Base-by-base conservation (phyloP, 2,888 invertebrate genomes). In the Mythimna lalbum region DNA sequence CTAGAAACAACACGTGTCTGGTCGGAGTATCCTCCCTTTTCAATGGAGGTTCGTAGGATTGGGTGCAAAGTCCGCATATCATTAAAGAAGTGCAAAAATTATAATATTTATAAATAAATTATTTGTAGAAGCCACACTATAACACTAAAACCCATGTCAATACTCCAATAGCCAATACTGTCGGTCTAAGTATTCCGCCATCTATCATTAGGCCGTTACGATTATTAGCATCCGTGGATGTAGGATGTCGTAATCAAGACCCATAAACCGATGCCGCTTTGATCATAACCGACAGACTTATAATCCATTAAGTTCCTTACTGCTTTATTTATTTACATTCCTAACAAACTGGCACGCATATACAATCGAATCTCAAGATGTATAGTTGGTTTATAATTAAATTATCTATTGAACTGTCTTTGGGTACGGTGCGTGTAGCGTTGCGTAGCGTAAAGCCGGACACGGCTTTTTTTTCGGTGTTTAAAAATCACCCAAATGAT, bases 261-360 rank as follows among this genome's bases (percentile, higher is more conserved):
- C 73, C 68, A 76, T 80, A 77, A 50, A 62, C 39, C 62, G 68
- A 64, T 63, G 62, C 62, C 61, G 39, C 78, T 83, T 78, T 74
- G 74, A 82, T 76, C 80, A 33, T 36, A 56, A 55, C 71, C 80
- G 73, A 49, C 63, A 36, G 75, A 64, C 57, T 69, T 74, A 55
- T 68, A 72, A 59, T 72, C 67, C 59, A 72, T 73, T 60, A 69
- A 59, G 47, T 64, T 65, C 61, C 36, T 33, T 68, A 61, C 56
- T 21, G 57, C 53, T 75, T 71, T 70, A 76, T 84, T 73, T 76
- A 84, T 85, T 85, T 71, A 67, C 69, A 68, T 85, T 83, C 73
- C 73, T 43, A 50, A 61, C 62, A 36, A 76, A 74, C 65, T 73
- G 47, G 68, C 67, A 73, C 75, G 66, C 69, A 70, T 47, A 64